Conservation (phyloP, 2,888 invertebrate genomes). For the Lysandra bellargus region DNA sequence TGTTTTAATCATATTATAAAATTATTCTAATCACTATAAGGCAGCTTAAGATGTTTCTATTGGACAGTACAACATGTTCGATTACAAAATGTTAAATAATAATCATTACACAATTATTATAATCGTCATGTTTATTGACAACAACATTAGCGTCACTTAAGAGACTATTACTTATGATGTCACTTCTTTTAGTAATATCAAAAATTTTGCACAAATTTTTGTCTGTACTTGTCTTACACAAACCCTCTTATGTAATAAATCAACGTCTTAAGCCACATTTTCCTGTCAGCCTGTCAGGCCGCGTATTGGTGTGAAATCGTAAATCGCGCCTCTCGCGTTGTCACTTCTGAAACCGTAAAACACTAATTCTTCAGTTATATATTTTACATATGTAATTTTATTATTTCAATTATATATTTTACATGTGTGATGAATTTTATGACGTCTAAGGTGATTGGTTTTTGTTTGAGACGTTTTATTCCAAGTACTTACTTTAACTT, state of each 20-base stretch:
- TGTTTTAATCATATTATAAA: not conserved
- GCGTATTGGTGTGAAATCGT: conserved; percentile 31
- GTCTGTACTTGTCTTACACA: conserved; percentile 3
- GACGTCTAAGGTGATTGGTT: too few relatives aligned
- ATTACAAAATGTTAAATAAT: too few relatives aligned
- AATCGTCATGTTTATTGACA: not conserved
- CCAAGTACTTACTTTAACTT: too few relatives aligned
- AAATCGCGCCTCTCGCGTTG: not conserved
- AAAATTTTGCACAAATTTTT: conserved; percentile 11
- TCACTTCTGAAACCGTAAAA: not conserved
- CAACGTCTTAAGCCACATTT: conserved; percentile 27
- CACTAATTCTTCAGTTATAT: not conserved
- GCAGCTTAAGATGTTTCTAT: too few relatives aligned
- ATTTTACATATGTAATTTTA: not conserved
- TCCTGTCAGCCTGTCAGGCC: conserved; percentile 1
- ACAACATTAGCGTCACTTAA: not conserved
- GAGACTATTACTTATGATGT: not conserved
- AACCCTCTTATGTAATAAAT: conserved; percentile 8
- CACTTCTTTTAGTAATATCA: not conserved
- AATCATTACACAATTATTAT: not conserved
- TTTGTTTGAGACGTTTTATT: too few relatives aligned
- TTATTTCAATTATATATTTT: too few relatives aligned
- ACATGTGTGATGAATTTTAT: too few relatives aligned
- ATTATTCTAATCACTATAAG: not conserved
- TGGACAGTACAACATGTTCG: too few relatives aligned